Conservation (phyloP, 2,888 invertebrate species). For the Timandra comae region DNA sequence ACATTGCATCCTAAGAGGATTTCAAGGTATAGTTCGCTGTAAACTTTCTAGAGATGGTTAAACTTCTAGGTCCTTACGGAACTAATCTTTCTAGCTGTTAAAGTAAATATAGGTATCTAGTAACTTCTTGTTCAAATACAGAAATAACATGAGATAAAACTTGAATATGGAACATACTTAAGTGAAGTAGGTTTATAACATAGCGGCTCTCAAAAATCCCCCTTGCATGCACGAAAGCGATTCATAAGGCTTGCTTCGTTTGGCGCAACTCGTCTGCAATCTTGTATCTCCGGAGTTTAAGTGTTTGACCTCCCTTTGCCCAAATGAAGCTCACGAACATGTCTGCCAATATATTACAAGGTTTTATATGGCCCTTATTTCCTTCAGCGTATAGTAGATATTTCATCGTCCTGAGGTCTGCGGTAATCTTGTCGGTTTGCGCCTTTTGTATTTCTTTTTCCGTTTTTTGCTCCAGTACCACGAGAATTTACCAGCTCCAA, state of each 20-base stretch:
- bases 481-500: conserved; percentile 62
- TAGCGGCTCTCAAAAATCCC: conserved; percentile 45
- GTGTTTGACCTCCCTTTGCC: conserved; percentile 69
- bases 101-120: too few relatives aligned
- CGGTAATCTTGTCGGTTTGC: conserved; percentile 39
- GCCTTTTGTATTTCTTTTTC: conserved; percentile 66
- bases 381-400: conserved; percentile 31
- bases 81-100: too few relatives aligned
- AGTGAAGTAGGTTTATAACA: conserved; percentile 32
- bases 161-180: too few relatives aligned
- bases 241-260: conserved; percentile 67
- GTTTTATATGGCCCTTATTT: conserved; percentile 34
- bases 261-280: conserved; percentile 65
- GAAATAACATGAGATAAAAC: too few relatives aligned
- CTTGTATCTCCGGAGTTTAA: conserved; percentile 69
- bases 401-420: conserved; percentile 25
- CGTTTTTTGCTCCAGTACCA: conserved; percentile 51
- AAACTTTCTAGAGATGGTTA: conserved; percentile 1
- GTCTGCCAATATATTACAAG: conserved; percentile 40
- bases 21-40: background rate
- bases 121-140: too few relatives aligned
- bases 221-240: conserved; percentile 55
- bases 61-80: too few relatives aligned
- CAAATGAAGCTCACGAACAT: conserved; percentile 64
- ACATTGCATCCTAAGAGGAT: too few relatives aligned